These are phyloP conservation scores for Eutolmus rufibarbis DNA, from an alignment of 2,888 invertebrate species.

Conservation along the genomic window DNA sequence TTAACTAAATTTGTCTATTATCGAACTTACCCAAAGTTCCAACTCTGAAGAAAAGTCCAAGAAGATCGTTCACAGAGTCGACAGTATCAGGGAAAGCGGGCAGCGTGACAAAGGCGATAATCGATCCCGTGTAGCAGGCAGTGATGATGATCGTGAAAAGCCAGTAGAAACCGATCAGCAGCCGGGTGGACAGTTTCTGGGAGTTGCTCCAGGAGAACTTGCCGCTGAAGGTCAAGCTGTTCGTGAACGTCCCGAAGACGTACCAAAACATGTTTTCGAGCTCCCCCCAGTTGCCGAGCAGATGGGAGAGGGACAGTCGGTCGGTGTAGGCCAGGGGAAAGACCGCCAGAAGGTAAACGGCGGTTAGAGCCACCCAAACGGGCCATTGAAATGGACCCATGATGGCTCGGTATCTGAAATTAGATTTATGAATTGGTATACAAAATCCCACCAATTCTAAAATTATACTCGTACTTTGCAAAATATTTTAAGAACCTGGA, in stretches of 20 bases:
- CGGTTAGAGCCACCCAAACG: conserved; percentile 78
- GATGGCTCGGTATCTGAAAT: conserved; percentile 77
- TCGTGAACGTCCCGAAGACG: conserved; percentile 85
- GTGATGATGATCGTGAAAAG: conserved; percentile 85
- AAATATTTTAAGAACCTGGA: too few species aligned
- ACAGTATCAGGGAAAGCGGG: conserved; percentile 78
- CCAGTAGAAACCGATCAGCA: conserved; percentile 82
- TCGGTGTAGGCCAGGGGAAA: conserved; percentile 79
- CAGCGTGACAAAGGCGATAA: conserved; percentile 83
- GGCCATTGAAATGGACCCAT: conserved; percentile 84
- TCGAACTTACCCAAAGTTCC: conserved; percentile 71
- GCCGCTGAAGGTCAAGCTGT: conserved; percentile 76
- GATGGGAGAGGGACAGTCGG: conserved; percentile 71
- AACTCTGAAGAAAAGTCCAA: conserved; percentile 73
- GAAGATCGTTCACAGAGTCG: conserved; percentile 72
- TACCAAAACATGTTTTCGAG: conserved; percentile 88
- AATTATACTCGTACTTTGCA: too few species aligned
- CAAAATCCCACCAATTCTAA: too few species aligned
- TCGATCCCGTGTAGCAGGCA: conserved; percentile 83
- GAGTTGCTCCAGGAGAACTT: conserved; percentile 76
- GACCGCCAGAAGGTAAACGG: conserved; percentile 75
- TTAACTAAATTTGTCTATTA: too few species aligned
- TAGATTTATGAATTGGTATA: neutral
- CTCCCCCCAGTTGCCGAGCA: conserved; percentile 74
- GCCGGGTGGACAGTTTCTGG: conserved; percentile 72